Evolutionary conservation across 2,113 vertebrate genomes (phyloP), one percentile per base, ranked within the genome.

Genomic region (Muscicapa adusta): DNA sequence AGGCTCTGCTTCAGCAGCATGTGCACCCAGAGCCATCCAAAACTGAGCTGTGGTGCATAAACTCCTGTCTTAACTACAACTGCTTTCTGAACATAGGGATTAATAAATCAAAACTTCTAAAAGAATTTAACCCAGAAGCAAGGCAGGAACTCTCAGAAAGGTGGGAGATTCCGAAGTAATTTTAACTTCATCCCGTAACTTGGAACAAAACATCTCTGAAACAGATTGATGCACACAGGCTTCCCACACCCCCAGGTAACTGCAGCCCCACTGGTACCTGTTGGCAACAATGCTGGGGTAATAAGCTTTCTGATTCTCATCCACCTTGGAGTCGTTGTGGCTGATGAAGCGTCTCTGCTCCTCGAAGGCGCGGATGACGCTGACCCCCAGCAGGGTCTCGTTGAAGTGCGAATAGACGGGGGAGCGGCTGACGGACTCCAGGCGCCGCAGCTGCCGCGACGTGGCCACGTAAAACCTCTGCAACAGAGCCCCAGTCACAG

Each of bases 281-380:
- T 99, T 99, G 33, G 99, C 99, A n/a, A 99, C 98, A 12, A 99
- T 99, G 97, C 99, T 97, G 33, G 99, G 98, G 81, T 98, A 99
- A 84, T 99, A 99, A 33, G 99, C 99, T 95, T 98, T 99, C 98
- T 99, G 99, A 93, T 99, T 99, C 92, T 98, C 98, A 77, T 99
- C 99, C 92, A 99, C 99, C 31, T 98, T 98, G 62, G 91, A 63
- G 96, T 99, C 99, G 0, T 98, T 99, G 96, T 99, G 98, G 22
- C 10, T 65, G 88, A 99, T 99, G 87, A 99, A 99, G 20, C 99
- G 98, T 1, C 98, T 88, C 97, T 99, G 98, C 63, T 99, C 99
- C 22, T 98, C 97, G 4, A 99, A 99, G 83, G 99, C 99, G 5
- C 99, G 97, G 93, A 99, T 99, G 66, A 99, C 98, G 0, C 98